Evolutionary conservation across 2,113 vertebrate genomes (phyloP).

Genomic region (Stictonetta naevosa): DNA sequence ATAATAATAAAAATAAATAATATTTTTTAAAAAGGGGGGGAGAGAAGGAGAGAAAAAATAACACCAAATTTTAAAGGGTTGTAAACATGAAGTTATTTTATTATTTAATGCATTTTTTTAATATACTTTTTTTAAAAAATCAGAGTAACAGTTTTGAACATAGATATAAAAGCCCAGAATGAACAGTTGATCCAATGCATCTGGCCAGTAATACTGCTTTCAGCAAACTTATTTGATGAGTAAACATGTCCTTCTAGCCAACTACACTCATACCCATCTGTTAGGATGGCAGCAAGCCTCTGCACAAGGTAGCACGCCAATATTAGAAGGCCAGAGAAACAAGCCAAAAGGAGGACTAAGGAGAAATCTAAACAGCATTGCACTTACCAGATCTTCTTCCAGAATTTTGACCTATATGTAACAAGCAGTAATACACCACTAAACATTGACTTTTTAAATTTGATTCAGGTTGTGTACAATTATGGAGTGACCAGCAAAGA

Average conservation of each 20-base stretch:
- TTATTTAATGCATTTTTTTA: not conserved
- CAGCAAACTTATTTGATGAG: slow-evolving; percentile 63
- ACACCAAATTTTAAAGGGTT: not conserved
- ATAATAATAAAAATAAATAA: not conserved
- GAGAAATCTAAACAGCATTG: not conserved
- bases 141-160: not conserved
- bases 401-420: not conserved
- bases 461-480: not conserved
- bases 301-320: slow-evolving; percentile 25
- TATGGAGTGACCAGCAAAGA: not conserved
- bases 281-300: slow-evolving; percentile 54
- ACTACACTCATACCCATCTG: slow-evolving; percentile 72
- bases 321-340: slow-evolving; percentile 38
- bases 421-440: not conserved
- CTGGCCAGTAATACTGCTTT: slow-evolving; percentile 26
- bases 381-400: not conserved
- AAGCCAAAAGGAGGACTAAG: not conserved
- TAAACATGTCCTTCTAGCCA: slow-evolving; percentile 67
- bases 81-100: slow-evolving; percentile 10
- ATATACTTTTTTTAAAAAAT: too few relatives aligned
- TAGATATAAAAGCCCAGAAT: not conserved
- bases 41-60: too few relatives aligned
- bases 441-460: not conserved
- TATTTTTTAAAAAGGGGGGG: too few relatives aligned
- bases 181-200: slow-evolving; percentile 21